These are phyloP conservation scores for Bombus confusus DNA, from an alignment of 1,140 invertebrate species.

Conservation along the genomic window DNA sequence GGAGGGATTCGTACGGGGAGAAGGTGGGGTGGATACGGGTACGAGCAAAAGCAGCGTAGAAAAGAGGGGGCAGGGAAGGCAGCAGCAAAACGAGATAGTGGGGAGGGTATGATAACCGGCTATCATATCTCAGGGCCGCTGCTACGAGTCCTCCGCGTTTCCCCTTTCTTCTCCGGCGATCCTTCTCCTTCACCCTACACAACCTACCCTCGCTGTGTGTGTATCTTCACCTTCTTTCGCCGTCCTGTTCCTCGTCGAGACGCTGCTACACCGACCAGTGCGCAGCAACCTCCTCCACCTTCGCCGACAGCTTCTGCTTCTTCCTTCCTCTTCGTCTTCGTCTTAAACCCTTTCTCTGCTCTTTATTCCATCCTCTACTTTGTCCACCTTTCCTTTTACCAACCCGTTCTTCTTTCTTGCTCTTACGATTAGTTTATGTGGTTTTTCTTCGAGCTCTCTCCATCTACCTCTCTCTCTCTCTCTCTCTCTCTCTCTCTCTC, in stretches of 20 bases:
- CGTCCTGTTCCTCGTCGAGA: constrained; percentile 22
- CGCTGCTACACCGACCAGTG: constrained; percentile 34
- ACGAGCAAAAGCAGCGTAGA: constrained; percentile 35
- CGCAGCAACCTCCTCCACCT: constrained; percentile 38
- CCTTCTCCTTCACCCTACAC: constrained; percentile 28
- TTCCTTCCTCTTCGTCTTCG: constrained; percentile 38
- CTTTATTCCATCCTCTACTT: constrained; percentile 19
- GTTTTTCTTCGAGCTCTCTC: neutral
- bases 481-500: constrained; percentile 12
- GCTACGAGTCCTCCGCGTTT: constrained; percentile 60
- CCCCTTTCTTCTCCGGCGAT: constrained; percentile 54
- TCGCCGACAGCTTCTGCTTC: constrained; percentile 39
- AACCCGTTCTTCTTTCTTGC: neutral
- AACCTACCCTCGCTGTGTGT: constrained; percentile 5
- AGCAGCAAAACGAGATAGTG: constrained; percentile 58
- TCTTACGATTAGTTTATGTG: neutral
- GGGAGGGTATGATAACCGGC: constrained; percentile 73
- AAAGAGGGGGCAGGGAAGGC: constrained; percentile 52
- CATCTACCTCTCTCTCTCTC: too few species aligned
- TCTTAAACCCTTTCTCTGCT: constrained; percentile 19
- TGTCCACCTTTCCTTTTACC: neutral
- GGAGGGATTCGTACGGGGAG: constrained; percentile 58
- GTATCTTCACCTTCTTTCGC: constrained; percentile 25
- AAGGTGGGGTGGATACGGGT: constrained; percentile 50
- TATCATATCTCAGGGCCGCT: constrained; percentile 76